Conservation (phyloP, 1,140 invertebrate species). For the Manduca sexta region DNA sequence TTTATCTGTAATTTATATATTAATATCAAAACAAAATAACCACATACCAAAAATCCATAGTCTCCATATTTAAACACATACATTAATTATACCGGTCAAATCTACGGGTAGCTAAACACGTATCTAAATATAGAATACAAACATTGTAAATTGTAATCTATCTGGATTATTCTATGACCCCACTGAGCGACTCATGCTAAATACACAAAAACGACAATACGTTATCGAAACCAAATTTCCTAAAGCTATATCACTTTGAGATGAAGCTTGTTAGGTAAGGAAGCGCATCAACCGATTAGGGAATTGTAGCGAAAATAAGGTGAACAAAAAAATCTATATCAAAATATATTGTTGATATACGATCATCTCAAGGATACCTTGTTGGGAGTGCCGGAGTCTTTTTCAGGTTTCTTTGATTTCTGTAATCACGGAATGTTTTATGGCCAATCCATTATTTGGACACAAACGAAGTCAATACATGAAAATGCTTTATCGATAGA, state of each 20-base stretch:
- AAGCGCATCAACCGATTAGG: slow-evolving; percentile 19
- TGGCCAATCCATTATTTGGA: slow-evolving; percentile 19
- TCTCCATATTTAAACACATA: not conserved
- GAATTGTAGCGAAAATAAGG: slow-evolving; percentile 19
- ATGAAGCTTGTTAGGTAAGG: slow-evolving; percentile 26
- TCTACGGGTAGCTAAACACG: too few species aligned
- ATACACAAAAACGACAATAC: slow-evolving; percentile 17
- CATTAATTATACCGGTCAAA: not conserved
- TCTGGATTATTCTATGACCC: slow-evolving; percentile 28
- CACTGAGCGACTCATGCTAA: slow-evolving; percentile 26
- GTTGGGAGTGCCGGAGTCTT: slow-evolving; percentile 64
- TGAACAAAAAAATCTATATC: slow-evolving; percentile 17
- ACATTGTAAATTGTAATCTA: not conserved
- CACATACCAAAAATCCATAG: not conserved
- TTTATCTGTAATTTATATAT: slow-evolving; percentile 60
- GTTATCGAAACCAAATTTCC: slow-evolving; percentile 23
- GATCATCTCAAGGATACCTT: slow-evolving; percentile 56
- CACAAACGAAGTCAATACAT: not conserved
- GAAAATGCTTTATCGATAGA: too few species aligned
- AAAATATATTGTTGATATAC: slow-evolving; percentile 13
- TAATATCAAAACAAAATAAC: slow-evolving; percentile 9
- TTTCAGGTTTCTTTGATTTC: slow-evolving; percentile 72
- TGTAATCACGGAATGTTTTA: slow-evolving; percentile 51
- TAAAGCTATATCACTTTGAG: slow-evolving; percentile 21
- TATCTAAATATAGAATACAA: too few species aligned